These are phyloP conservation scores for Uloborus diversus DNA, from an alignment of 1,140 invertebrate genomes.

Conservation along the genomic window DNA sequence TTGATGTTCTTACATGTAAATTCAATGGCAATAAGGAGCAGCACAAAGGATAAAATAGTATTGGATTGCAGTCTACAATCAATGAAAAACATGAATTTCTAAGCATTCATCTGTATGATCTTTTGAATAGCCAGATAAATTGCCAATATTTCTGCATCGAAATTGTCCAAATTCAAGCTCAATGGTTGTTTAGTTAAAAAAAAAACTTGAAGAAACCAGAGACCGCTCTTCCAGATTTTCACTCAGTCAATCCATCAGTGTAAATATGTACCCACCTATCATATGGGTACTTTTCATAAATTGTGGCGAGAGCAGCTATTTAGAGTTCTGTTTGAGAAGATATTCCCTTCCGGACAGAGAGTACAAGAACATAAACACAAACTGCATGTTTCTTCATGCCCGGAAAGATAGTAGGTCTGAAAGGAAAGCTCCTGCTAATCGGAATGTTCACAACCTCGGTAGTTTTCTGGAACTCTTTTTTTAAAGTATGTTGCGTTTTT, in stretches of 20 bases:
- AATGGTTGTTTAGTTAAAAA: neutral
- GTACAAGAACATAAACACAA: neutral
- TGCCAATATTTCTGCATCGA: too few species aligned
- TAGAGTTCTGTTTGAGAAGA: neutral
- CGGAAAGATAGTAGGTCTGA: neutral
- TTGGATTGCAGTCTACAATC: neutral
- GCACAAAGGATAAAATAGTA: neutral
- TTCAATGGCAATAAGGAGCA: neutral
- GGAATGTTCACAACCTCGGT: too few species aligned
- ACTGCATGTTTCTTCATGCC: neutral
- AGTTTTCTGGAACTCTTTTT: too few species aligned
- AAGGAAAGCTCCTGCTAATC: neutral
- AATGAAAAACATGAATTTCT: neutral
- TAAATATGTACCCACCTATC: neutral
- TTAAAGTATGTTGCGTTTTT: too few species aligned
- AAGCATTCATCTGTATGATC: neutral
- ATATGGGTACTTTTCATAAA: neutral
- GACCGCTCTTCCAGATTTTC: neutral
- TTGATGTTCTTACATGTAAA: neutral
- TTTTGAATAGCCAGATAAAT: neutral
- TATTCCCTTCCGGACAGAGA: neutral
- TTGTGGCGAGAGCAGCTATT: neutral
- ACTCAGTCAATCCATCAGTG: neutral
- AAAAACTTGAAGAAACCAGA: neutral
- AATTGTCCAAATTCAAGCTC: too few species aligned